Percentiles rank a stretch among this genome's conserved stretches.
Conservation (phyloP, 2,797 vertebrate genomes). For the Arremon brunneinucha region DNA sequence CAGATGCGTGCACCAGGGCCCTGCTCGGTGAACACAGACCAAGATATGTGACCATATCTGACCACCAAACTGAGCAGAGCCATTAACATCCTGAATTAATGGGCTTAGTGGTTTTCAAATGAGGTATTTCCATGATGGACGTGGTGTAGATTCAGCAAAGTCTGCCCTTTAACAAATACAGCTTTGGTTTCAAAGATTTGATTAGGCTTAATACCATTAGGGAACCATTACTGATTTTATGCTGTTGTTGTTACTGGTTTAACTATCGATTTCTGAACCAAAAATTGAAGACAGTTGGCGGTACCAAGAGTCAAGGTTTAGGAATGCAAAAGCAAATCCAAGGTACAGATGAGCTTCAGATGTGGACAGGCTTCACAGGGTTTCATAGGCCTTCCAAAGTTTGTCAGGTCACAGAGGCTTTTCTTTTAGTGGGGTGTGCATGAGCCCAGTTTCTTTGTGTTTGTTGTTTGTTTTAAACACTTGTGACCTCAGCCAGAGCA, state of each 20-base stretch:
- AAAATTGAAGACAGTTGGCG: constrained; percentile 70
- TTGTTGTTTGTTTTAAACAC: not conserved
- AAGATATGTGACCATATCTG: constrained; percentile 19
- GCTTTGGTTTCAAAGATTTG: constrained; percentile 70
- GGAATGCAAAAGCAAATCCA: constrained; percentile 72
- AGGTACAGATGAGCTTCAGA: constrained; percentile 72
- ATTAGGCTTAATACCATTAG: constrained; percentile 69
- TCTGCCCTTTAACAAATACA: constrained; percentile 63
- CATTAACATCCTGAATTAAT: constrained; percentile 67
- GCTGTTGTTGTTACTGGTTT: constrained; percentile 65
- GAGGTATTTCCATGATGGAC: constrained; percentile 65
- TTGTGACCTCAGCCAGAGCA: not conserved
- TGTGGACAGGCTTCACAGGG: constrained; percentile 47
- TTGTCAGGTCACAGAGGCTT: constrained; percentile 37
- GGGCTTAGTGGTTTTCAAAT: constrained; percentile 64
- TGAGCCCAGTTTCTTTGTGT: not conserved
- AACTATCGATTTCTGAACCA: constrained; percentile 70
- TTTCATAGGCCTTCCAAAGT: constrained; percentile 13
- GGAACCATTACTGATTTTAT: constrained; percentile 57
- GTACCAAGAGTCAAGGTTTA: constrained; percentile 69
- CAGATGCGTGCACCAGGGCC: not conserved
- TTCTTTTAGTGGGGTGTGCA: not conserved
- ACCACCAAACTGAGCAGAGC: constrained; percentile 36
- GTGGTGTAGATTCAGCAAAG: constrained; percentile 70
- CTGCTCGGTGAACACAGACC: not conserved